Conservation (phyloP, 2,888 invertebrate genomes). For the Nomada lathburiana region DNA sequence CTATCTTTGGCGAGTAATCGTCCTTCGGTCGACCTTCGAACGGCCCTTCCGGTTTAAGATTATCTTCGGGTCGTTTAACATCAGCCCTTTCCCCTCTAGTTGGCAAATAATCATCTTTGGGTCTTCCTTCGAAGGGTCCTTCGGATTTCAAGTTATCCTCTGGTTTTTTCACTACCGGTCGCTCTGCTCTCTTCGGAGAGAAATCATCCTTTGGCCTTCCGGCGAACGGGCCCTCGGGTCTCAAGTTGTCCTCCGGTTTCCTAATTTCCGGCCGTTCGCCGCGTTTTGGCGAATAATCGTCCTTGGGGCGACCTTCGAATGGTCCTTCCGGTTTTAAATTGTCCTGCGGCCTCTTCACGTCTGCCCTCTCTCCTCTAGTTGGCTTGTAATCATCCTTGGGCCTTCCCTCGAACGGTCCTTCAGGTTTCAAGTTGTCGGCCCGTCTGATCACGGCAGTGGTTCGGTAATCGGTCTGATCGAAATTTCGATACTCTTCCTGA, state of each 20-base stretch:
- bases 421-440: slow-evolving; percentile 86
- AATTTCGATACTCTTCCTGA: slow-evolving; percentile 89
- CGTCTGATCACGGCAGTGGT: slow-evolving; percentile 75
- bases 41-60: slow-evolving; percentile 86
- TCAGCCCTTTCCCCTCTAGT: slow-evolving; percentile 81
- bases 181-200: slow-evolving; percentile 80
- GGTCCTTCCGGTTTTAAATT: slow-evolving; percentile 29
- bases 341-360: slow-evolving; percentile 9
- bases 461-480: slow-evolving; percentile 86
- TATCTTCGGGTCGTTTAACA: slow-evolving; percentile 85
- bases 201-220: slow-evolving; percentile 74
- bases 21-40: slow-evolving; percentile 78
- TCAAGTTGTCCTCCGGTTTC: slow-evolving; percentile 25
- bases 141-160: slow-evolving; percentile 86
- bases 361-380: slow-evolving; percentile 84
- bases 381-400: slow-evolving; percentile 83
- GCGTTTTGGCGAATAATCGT: not conserved
- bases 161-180: slow-evolving; percentile 84
- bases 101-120: slow-evolving; percentile 85
- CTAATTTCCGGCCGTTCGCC: not conserved
- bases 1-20: slow-evolving; percentile 78
- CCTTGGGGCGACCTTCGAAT: slow-evolving; percentile 22
- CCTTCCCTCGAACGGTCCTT: slow-evolving; percentile 86
- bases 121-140: slow-evolving; percentile 82
- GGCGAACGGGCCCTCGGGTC: slow-evolving; percentile 19